Conservation (phyloP, 1,140 invertebrate genomes). For the Meteorus sp. region DNA sequence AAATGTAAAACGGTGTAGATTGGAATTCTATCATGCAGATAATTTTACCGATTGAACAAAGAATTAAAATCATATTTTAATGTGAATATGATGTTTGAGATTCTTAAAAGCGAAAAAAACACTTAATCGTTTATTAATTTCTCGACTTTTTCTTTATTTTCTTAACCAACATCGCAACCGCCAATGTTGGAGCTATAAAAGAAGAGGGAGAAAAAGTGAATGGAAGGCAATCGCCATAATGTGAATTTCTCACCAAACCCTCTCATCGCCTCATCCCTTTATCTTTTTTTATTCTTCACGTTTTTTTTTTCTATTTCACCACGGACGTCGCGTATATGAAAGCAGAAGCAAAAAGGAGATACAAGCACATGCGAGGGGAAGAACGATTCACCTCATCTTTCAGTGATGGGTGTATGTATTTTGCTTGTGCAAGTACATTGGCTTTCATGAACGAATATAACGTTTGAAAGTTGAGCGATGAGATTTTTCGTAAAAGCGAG, state of each 20-base stretch:
- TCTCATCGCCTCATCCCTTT: no score
- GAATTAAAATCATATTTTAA: no score
- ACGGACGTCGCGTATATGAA: constrained; percentile 15
- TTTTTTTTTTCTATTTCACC: not conserved
- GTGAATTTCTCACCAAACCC: constrained; percentile 16
- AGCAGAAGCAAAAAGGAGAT: no score
- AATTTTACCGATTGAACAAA: no score
- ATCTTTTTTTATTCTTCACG: constrained; percentile 14
- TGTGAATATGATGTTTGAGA: no score
- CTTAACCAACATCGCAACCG: not conserved
- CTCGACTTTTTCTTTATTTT: not conserved
- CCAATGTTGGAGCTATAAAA: constrained; percentile 7
- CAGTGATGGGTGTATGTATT: constrained; percentile 21
- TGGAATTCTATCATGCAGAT: no score
- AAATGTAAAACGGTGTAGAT: no score
- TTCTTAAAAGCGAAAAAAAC: no score
- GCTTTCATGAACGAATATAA: constrained; percentile 24
- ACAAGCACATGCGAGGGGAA: constrained; percentile 1
- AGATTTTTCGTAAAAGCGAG: constrained; percentile 17
- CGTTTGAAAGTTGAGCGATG: constrained; percentile 19
- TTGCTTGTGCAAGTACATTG: constrained; percentile 23
- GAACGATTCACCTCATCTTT: not conserved
- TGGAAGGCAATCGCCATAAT: constrained; percentile 20
- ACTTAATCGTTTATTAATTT: constrained; percentile 3
- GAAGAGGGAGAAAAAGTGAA: no score